Base-by-base conservation (phyloP, 1,140 invertebrate genomes). In the Cydia fagiglandana region DNA sequence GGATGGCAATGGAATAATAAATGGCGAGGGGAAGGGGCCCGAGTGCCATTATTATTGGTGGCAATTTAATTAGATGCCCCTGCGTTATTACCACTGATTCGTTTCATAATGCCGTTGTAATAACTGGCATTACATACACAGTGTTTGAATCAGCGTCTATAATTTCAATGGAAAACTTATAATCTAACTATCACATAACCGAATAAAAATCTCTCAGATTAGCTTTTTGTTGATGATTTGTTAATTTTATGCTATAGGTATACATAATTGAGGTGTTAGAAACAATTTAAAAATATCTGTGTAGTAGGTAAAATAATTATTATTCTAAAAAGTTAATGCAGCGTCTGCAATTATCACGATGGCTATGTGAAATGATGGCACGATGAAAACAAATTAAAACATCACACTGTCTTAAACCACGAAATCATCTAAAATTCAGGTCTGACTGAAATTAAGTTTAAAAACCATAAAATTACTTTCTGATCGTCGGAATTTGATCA, bases 31-130 rank as follows among this genome's bases (percentile, higher is more conserved):
- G 87, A 74, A 88, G 88, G 90, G 91, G 90, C 85, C 30, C 84
- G 85, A 87, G 87, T 86, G 86, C 88, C 90, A 91, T 91, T 91
- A 92, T 92, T 91, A 92, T 88, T 86, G 88, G 88, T 87, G 86
- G 88, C 91, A 91, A 92, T 92, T 92, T 92, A 92, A 92, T 92
- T 92, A 91, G 88, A 91, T 87, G 88, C 88, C 88, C 81, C 85
- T 87, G 81, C 89, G 83, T 86, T 91, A 91, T 91, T 89, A 90
- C 88, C 86, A 87, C 89, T 91, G 91, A 92, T 91, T 91, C 88
- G 86, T 89, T 92, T 89, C 87, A 88, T 89, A 92, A 91, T 90
- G 84, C 85, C 83, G 83, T 81, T 86, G 83, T 89, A 90, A 91
- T 89, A 88, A 77, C 82, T 78, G 78, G 77, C 81, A 80, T 79